phyloP scores from a whole-genome alignment of 2,113 vertebrate species.

The Oreocharis arfaki region DNA sequence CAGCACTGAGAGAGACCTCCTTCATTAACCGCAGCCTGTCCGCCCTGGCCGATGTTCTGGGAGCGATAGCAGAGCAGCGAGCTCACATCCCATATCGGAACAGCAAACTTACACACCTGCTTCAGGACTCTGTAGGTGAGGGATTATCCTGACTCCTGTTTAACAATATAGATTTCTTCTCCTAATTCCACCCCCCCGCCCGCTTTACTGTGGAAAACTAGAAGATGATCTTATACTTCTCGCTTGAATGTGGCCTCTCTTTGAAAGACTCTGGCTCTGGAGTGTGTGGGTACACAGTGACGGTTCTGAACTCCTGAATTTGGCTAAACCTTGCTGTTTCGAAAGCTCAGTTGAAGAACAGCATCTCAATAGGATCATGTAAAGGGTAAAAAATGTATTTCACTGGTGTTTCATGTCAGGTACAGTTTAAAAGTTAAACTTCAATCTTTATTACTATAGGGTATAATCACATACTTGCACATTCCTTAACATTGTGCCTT shows the following conservation, averaged over 20 bases:
- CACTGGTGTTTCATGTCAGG: background rate
- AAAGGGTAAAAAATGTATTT: background rate
- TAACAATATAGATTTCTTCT: background rate
- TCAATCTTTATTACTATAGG: background rate
- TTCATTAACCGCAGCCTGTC: constrained; percentile 85
- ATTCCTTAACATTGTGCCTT: background rate
- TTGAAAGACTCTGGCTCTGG: background rate
- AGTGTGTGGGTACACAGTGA: background rate
- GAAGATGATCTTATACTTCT: background rate
- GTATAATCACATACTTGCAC: background rate
- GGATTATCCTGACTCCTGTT: background rate
- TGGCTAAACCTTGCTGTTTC: background rate
- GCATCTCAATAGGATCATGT: background rate
- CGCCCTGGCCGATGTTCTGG: constrained; percentile 81
- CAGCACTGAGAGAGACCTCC: constrained; percentile 77
- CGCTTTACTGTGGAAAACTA: background rate
- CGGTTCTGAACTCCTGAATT: background rate
- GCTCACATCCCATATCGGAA: constrained; percentile 83
- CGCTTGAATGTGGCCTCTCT: background rate
- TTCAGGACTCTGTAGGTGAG: constrained; percentile 81
- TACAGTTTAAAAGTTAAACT: background rate
- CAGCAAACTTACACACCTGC: constrained; percentile 84
- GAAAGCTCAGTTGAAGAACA: background rate
- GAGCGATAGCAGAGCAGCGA: constrained; percentile 77
- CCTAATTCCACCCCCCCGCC: background rate